These are phyloP conservation scores for Lacanobia oleracea DNA, from an alignment of 2,888 invertebrate species.

Conservation along the genomic window DNA sequence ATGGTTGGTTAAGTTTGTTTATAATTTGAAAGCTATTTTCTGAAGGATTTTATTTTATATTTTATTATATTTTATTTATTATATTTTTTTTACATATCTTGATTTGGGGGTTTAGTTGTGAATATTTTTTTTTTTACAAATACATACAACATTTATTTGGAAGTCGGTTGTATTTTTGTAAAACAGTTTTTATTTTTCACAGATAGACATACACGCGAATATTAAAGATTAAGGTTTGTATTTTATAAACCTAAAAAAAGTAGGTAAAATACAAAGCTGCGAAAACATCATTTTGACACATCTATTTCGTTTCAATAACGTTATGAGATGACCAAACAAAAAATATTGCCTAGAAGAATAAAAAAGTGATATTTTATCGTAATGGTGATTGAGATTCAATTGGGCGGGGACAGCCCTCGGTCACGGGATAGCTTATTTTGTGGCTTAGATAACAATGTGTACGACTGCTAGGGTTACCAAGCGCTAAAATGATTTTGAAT, in stretches of 20 bases:
- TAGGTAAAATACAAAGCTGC: no score
- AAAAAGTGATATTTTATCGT: constrained; percentile 62
- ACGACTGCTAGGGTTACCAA: constrained; percentile 71
- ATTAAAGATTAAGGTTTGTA: no score
- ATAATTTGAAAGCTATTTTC: not conserved
- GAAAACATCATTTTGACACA: not conserved
- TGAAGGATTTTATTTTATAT: no score
- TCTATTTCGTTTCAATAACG: not conserved
- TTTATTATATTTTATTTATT: no score
- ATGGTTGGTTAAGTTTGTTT: not conserved
- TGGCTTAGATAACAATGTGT: constrained; percentile 82
- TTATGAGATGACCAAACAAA: not conserved
- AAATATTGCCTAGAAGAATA: constrained; percentile 23
- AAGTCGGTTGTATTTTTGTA: no score
- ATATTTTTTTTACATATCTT: no score
- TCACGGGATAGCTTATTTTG: constrained; percentile 80
- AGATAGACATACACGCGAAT: no score
- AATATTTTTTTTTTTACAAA: no score
- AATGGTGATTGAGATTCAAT: constrained; percentile 80
- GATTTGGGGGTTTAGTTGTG: no score
- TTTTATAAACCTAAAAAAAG: no score
- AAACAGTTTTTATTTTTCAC: no score
- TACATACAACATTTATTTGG: no score
- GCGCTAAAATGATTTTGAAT: not conserved
- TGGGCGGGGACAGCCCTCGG: constrained; percentile 75